Conservation (phyloP, 1,140 invertebrate species). For the Drosophila serrata region DNA sequence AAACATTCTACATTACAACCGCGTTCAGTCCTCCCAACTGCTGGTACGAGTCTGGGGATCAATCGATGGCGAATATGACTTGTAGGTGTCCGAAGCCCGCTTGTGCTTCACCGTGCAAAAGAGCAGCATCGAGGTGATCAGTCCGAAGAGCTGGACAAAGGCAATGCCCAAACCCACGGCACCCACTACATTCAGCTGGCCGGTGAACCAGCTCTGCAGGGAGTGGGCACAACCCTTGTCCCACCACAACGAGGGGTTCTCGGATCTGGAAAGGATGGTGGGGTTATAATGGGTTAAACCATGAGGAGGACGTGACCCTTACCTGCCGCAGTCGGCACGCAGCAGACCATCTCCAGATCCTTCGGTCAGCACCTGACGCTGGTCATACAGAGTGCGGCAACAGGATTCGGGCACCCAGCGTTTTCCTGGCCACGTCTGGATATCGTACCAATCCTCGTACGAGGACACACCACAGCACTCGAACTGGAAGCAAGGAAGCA, state of each 20-base stretch:
- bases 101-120: constrained; percentile 92
- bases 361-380: constrained; percentile 84
- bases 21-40: constrained; percentile 85
- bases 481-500: constrained; percentile 86
- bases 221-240: constrained; percentile 89
- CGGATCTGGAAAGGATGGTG: constrained; percentile 68
- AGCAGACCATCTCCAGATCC: constrained; percentile 79
- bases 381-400: constrained; percentile 87
- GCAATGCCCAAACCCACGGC: constrained; percentile 90
- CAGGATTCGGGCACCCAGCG: constrained; percentile 93
- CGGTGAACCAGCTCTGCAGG: constrained; percentile 89
- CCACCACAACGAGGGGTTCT: constrained; percentile 88
- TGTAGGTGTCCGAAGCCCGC: constrained; percentile 89
- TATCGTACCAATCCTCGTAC: constrained; percentile 94
- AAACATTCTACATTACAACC: constrained; percentile 39
- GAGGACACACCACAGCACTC: constrained; percentile 94
- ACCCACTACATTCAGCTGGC: constrained; percentile 90
- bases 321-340: constrained; percentile 79
- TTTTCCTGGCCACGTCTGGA: constrained; percentile 91
- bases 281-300: background rate
- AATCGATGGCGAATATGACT: constrained; percentile 88
- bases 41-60: constrained; percentile 85
- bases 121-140: constrained; percentile 91
- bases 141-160: constrained; percentile 90
- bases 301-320: background rate